Evolutionary conservation across 2,113 vertebrate genomes (phyloP).

Genomic region (Gymnorhina tibicen): DNA sequence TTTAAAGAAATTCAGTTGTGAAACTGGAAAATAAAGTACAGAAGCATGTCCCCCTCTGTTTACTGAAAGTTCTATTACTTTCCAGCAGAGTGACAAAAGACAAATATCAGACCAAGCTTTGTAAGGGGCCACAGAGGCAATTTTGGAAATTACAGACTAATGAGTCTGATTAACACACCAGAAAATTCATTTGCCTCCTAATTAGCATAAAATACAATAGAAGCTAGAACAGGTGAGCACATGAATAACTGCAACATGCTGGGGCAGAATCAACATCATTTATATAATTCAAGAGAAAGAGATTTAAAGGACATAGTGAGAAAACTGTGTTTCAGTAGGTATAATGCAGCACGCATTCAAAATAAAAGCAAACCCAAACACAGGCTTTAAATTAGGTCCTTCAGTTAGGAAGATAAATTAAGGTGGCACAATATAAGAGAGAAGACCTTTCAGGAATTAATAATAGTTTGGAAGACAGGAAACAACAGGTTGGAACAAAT

Average conservation of each 20-base stretch:
- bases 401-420: background rate
- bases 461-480: background rate
- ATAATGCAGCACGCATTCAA: background rate
- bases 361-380: background rate
- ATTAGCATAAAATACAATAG: conserved; percentile 59
- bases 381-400: background rate
- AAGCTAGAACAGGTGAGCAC: background rate
- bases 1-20: background rate
- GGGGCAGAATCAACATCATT: background rate
- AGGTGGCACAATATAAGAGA: background rate
- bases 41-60: background rate
- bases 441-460: background rate
- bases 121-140: background rate
- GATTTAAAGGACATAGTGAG: background rate
- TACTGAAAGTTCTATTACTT: conserved; percentile 9
- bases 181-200: conserved; percentile 41
- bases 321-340: background rate
- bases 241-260: background rate
- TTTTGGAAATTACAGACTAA: conserved; percentile 28
- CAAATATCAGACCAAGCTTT: conserved; percentile 8
- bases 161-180: conserved; percentile 38
- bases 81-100: conserved; percentile 23
- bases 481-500: background rate
- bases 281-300: background rate
- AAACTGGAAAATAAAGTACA: background rate